phyloP scores from a whole-genome alignment of 2,888 invertebrate species.

The Cataglyphis livida region DNA sequence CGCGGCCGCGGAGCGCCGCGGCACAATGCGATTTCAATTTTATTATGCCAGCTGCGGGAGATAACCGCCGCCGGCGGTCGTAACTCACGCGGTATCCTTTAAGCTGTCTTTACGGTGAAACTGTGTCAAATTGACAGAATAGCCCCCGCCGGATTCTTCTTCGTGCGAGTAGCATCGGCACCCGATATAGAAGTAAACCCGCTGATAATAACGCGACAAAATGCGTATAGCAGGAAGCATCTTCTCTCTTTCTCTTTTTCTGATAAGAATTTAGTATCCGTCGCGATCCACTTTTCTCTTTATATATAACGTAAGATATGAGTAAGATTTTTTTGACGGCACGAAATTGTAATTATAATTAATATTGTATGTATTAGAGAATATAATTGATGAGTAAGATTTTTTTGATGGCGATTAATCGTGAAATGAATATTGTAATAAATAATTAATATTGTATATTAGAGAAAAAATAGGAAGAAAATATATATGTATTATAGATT shows the following conservation, averaged over 20 bases:
- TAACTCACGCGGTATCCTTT: constrained; percentile 80
- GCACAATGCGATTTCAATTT: constrained; percentile 82
- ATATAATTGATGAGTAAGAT: background rate
- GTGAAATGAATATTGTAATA: too few species aligned
- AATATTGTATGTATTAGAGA: too few species aligned
- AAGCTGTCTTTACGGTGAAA: constrained; percentile 78
- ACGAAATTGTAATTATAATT: background rate
- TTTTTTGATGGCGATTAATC: background rate
- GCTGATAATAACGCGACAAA: constrained; percentile 52
- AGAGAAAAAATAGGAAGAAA: too few species aligned
- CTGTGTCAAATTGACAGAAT: constrained; percentile 80
- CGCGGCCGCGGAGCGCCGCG: constrained; percentile 63
- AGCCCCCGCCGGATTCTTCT: constrained; percentile 58
- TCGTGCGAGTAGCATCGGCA: constrained; percentile 42
- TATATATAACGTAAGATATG: too few species aligned
- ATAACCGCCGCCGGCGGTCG: constrained; percentile 75
- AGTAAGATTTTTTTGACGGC: background rate
- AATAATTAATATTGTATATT: too few species aligned
- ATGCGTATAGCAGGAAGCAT: constrained; percentile 28
- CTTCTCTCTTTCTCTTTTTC: background rate
- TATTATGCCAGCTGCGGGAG: constrained; percentile 81
- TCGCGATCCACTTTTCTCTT: background rate
- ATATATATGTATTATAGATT: too few species aligned
- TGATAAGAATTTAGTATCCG: background rate
- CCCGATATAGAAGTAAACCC: constrained; percentile 48